A percentile compares a stretch with the other conserved stretches of the same genome.
Evolutionary conservation across 2,888 invertebrate genomes (phyloP).

Genomic region (Heliconius cydno): DNA sequence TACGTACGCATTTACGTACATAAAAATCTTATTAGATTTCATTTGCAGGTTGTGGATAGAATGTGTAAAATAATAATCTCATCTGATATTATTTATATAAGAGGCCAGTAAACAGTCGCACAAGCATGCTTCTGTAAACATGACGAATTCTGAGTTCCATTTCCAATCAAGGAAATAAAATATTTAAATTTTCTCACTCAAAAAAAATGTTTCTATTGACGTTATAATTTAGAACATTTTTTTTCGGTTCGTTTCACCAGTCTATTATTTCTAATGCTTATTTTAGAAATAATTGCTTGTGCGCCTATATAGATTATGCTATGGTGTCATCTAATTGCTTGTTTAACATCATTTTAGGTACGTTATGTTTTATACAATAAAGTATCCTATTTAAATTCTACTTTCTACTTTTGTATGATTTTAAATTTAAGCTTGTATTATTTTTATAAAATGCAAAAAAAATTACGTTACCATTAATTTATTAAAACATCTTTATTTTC

Average conservation of each 20-base stretch:
- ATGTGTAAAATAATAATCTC: too few species aligned
- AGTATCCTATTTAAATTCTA: too few species aligned
- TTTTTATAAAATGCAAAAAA: too few species aligned
- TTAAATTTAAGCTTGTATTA: too few species aligned
- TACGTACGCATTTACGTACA: too few species aligned
- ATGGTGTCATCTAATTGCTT: background rate
- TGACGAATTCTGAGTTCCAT: background rate
- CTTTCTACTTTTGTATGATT: too few species aligned
- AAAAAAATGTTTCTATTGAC: background rate
- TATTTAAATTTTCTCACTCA: background rate
- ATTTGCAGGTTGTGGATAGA: too few species aligned
- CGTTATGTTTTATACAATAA: too few species aligned
- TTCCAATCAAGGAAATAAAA: background rate
- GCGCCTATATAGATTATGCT: background rate
- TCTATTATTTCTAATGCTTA: background rate
- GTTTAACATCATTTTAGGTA: background rate
- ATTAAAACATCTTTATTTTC: slow-evolving; percentile 33
- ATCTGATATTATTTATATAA: too few species aligned
- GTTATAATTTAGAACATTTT: background rate
- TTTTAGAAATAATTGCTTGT: background rate
- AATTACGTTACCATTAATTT: too few species aligned
- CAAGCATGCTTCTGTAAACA: background rate
- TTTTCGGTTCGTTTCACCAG: background rate
- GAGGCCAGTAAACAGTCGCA: background rate
- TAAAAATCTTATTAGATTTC: too few species aligned